Percentiles rank a stretch among this genome's conserved stretches.
phyloP scores from a whole-genome alignment of 2,797 vertebrate genomes.

The Clarias platycephalus region DNA sequence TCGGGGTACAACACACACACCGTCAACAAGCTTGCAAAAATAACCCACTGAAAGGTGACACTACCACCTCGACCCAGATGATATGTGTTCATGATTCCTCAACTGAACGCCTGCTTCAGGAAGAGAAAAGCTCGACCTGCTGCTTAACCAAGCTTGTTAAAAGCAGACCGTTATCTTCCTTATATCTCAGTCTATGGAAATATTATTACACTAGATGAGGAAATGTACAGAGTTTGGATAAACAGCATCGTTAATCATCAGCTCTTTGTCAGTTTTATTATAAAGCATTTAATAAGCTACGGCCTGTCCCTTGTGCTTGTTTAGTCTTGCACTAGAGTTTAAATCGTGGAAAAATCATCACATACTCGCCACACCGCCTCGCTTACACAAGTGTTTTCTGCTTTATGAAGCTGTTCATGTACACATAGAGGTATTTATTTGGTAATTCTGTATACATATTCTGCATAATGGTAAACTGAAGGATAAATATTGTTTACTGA shows the following conservation, averaged over 20 bases:
- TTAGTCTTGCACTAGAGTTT: neutral
- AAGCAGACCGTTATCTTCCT: neutral
- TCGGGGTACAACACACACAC: constrained; percentile 29
- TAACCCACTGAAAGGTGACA: constrained; percentile 19
- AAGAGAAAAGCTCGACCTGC: neutral
- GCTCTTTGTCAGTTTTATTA: neutral
- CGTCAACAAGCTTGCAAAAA: constrained; percentile 48
- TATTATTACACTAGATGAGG: neutral
- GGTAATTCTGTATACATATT: too few species aligned
- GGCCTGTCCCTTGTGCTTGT: neutral
- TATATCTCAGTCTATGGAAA: neutral
- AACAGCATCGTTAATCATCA: neutral
- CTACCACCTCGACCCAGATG: constrained; percentile 26
- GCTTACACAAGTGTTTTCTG: neutral
- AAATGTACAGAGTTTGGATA: neutral
- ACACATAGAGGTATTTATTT: too few species aligned
- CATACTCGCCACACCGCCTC: neutral
- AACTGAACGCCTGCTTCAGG: neutral
- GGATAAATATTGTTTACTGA: too few species aligned
- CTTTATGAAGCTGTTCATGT: too few species aligned
- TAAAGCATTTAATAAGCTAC: neutral
- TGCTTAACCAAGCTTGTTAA: neutral
- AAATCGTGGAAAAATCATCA: neutral
- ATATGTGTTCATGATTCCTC: constrained; percentile 19
- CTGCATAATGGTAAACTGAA: too few species aligned